These are phyloP conservation scores for Centrocercus urophasianus DNA, from an alignment of 2,113 vertebrate genomes.

Conservation along the genomic window DNA sequence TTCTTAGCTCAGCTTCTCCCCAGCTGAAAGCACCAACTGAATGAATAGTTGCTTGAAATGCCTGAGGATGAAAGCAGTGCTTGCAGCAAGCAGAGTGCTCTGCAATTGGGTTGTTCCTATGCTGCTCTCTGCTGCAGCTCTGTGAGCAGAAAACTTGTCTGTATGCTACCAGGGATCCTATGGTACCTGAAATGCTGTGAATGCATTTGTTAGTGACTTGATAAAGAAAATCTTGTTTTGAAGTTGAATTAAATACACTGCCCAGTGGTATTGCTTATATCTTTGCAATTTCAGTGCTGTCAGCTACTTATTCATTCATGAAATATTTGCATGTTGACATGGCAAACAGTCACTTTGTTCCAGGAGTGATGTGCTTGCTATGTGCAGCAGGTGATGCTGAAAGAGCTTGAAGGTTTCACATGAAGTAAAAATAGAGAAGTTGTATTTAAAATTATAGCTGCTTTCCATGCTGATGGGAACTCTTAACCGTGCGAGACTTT, in stretches of 20 bases:
- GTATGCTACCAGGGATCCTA: not conserved
- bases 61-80: not conserved
- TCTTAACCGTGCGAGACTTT: not conserved
- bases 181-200: not conserved
- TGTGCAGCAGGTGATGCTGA: constrained; percentile 21
- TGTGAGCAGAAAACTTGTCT: not conserved
- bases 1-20: not conserved
- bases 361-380: not conserved
- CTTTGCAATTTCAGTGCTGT: not conserved
- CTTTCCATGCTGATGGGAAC: not conserved
- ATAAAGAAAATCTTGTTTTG: not conserved
- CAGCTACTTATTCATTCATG: not conserved
- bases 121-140: not conserved
- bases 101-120: not conserved
- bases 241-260: not conserved
- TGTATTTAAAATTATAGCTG: not conserved
- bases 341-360: not conserved
- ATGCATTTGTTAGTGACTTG: not conserved
- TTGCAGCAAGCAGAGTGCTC: not conserved
- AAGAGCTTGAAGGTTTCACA: not conserved
- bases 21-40: not conserved
- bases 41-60: not conserved
- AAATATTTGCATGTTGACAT: constrained; percentile 2
- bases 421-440: not conserved
- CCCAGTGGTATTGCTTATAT: not conserved